Evolutionary conservation across 2,113 vertebrate genomes (phyloP), one percentile per base, ranked within the genome.

Genomic region (Muscicapa adusta): DNA sequence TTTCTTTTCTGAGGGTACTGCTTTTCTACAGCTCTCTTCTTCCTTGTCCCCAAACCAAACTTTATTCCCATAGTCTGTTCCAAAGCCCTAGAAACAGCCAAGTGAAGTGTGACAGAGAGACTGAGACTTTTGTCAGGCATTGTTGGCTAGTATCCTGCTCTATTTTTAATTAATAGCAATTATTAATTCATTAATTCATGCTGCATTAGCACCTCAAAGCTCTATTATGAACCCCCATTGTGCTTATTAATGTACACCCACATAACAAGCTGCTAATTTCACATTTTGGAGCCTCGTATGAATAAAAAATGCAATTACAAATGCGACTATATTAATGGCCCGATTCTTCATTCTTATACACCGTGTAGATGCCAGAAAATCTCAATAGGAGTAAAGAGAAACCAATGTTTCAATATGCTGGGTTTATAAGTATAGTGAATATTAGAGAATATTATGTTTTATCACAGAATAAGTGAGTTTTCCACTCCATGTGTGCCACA

Each of bases 181-280:
- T 96, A 89, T 82, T 89, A 96, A 87, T 93, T 96, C 66, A 95
- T 94, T 61, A 93, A 92, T 93, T 96, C 73, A 61, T 87, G 74
- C 26, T 79, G 33, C 45, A 87, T 89, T 91, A 91, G 26, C 65
- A 79, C 62, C 70, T 87, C 2, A 0, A 91, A 94, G 40, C n/a
- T 81, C 57, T 75, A 50, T 91, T 87, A 94, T 70, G 89, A 94
- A 89, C 84, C 70, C 93, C 93, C 34, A 91, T 94, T 85, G 87
- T 92, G 89, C 50, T 92, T 94, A 78, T 91, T 94, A 94, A 87
- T 73, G 81, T 87, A 93, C 77, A 89, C 77, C 89, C 84, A 91
- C 81, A 94, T 87, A 95, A 85, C 38, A 94, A 92, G 62, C 87
- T 96, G 80, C 80, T 88, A 92, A 89, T 45, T 89, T 92, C 86